Evolutionary conservation across 2,113 vertebrate species (phyloP).

Genomic region (Nipponia nippon): DNA sequence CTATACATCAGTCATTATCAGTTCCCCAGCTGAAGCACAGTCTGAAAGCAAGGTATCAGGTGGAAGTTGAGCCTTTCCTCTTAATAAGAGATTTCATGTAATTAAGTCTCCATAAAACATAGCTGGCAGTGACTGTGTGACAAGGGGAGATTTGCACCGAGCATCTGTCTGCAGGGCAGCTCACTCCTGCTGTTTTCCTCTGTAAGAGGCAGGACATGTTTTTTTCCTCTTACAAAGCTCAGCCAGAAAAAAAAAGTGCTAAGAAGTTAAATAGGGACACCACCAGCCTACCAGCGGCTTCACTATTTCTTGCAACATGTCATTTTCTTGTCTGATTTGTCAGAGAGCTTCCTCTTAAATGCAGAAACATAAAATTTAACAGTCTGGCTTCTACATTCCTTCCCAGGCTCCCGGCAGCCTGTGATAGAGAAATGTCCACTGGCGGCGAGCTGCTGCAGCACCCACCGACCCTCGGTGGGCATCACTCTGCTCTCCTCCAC

Average conservation of each 20-base stretch:
- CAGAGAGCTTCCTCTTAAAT: conserved; percentile 29
- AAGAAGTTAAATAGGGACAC: conserved; percentile 20
- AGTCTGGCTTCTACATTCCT: conserved; percentile 6
- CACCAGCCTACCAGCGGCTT: conserved; percentile 5
- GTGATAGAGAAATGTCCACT: not conserved
- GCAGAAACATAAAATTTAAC: not conserved
- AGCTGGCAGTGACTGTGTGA: not conserved
- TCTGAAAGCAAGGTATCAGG: not conserved
- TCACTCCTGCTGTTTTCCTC: not conserved
- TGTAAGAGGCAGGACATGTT: not conserved
- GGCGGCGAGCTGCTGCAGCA: rapidly evolving
- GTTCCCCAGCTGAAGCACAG: not conserved
- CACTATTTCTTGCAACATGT: conserved; percentile 49
- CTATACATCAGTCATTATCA: not conserved
- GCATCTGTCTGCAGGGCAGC: not conserved
- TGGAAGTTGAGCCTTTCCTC: not conserved
- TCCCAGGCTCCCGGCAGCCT: not conserved
- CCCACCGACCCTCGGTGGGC: rapidly evolving
- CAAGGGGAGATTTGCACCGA: not conserved
- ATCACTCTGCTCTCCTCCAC: not conserved
- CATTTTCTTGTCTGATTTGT: conserved; percentile 57
- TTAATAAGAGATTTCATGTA: not conserved
- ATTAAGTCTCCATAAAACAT: not conserved
- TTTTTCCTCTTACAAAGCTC: not conserved
- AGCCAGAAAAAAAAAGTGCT: not conserved